Conservation (phyloP, 2,888 invertebrate genomes). For the Mesorhabditis spiculigera region DNA sequence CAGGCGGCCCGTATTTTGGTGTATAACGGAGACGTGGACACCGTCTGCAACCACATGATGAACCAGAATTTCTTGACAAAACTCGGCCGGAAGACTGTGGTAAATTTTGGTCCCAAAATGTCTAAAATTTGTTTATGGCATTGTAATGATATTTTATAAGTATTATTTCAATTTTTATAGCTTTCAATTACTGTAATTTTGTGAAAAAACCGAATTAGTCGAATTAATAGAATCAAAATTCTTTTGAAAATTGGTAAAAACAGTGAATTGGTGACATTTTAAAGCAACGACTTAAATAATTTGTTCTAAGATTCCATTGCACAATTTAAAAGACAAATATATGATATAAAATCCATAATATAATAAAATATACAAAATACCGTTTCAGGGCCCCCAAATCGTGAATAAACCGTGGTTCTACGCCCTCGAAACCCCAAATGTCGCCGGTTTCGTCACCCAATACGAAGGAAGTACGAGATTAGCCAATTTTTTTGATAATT, state of each 20-base stretch:
- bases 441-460: constrained; percentile 27
- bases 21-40: constrained; percentile 64
- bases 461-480: constrained; percentile 22
- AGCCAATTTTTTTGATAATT: no score
- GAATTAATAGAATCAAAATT: no score
- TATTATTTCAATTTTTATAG: no score
- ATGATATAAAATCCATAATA: no score
- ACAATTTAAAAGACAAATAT: no score
- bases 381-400: constrained; percentile 14
- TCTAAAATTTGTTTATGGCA: not conserved
- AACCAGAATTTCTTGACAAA: constrained; percentile 57
- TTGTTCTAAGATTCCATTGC: no score
- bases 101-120: constrained; percentile 8
- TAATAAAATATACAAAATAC: not conserved
- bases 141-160: no score
- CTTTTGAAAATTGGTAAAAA: no score
- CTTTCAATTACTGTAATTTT: no score
- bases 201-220: no score
- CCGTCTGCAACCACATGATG: constrained; percentile 64
- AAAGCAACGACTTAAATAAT: no score
- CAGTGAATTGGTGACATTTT: no score
- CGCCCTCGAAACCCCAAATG: constrained; percentile 19
- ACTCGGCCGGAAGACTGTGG: constrained; percentile 27
- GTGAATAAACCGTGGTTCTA: constrained; percentile 34
- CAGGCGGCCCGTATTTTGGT: constrained; percentile 51